These are phyloP conservation scores for Calypte anna DNA, from an alignment of 2,113 vertebrate species.

Conservation along the genomic window DNA sequence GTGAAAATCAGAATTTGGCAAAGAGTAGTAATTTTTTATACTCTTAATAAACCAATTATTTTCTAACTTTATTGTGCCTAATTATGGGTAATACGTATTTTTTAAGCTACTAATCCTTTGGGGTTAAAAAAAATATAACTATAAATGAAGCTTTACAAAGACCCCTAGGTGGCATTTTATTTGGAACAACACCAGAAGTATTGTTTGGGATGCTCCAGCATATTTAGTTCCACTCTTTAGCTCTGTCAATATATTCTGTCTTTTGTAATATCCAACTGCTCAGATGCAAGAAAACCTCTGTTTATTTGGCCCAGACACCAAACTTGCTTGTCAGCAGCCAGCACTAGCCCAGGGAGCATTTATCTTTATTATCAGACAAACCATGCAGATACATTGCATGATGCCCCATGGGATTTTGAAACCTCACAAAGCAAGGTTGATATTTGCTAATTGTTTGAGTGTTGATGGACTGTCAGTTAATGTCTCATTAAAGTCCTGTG, in stretches of 20 bases:
- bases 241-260: background rate
- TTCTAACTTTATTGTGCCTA: background rate
- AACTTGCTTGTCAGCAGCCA: background rate
- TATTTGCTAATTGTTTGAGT: background rate
- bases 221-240: background rate
- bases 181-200: background rate
- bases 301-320: background rate
- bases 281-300: background rate
- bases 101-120: background rate
- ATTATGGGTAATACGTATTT: background rate
- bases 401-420: background rate
- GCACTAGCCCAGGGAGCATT: background rate
- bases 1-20: background rate
- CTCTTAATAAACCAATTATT: background rate
- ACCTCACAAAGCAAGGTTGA: background rate
- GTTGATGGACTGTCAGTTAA: background rate
- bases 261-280: background rate
- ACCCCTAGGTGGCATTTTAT: background rate
- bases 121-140: background rate
- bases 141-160: background rate
- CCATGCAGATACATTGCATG: background rate
- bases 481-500: background rate
- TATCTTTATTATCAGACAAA: background rate
- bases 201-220: background rate
- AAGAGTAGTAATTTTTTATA: background rate